Evolutionary conservation across 2,888 invertebrate species (phyloP).

Genomic region (Harpagoxenus sublaevis): DNA sequence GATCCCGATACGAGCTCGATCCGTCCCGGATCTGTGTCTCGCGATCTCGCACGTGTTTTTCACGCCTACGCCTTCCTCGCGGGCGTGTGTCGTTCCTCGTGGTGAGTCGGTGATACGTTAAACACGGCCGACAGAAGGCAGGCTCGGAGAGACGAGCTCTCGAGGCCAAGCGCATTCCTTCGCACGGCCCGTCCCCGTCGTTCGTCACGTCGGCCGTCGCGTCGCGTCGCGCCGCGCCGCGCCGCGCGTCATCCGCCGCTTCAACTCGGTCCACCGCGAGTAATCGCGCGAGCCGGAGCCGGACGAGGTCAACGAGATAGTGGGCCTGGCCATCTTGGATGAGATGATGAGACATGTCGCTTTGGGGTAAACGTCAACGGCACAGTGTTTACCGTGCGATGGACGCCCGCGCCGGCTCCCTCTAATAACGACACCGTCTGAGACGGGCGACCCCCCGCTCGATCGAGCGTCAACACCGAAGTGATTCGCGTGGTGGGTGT

Average conservation of each 20-base stretch:
- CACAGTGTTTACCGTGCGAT: slow-evolving; percentile 77
- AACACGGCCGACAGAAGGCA: neutral
- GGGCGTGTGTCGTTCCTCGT: neutral
- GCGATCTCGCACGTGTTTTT: neutral
- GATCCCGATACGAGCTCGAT: neutral
- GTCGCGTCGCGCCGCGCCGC: neutral
- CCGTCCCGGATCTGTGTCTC: neutral
- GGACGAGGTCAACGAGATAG: slow-evolving; percentile 48
- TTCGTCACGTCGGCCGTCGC: neutral
- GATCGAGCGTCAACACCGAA: neutral
- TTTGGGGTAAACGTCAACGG: slow-evolving; percentile 81
- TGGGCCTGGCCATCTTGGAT: slow-evolving; percentile 81
- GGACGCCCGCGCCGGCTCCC: slow-evolving; percentile 63
- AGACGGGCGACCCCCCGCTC: neutral
- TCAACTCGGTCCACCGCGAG: neutral
- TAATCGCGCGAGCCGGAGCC: no score
- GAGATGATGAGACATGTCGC: slow-evolving; percentile 81
- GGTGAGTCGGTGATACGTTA: neutral
- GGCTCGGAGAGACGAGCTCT: neutral
- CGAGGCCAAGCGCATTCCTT: neutral
- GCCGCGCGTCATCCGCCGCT: neutral
- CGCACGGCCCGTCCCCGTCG: neutral
- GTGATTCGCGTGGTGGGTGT: slow-evolving; percentile 1
- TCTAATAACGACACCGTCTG: slow-evolving; percentile 57
- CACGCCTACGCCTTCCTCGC: neutral